Percentiles rank a stretch among this genome's conserved stretches.
Evolutionary conservation across 2,888 invertebrate genomes (phyloP).

Genomic region (Calliopum simillimum): DNA sequence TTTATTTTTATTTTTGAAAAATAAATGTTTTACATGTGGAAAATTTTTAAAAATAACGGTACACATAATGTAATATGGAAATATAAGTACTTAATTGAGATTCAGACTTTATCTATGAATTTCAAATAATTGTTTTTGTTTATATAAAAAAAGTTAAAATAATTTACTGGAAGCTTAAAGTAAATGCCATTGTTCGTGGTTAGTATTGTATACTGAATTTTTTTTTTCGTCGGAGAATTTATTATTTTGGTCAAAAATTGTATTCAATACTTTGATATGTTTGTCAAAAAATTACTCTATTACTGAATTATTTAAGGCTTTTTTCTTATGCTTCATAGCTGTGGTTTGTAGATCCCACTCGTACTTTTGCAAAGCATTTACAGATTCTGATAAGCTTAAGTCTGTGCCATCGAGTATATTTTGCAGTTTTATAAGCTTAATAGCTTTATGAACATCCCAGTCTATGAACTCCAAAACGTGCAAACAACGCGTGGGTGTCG

Average conservation of each 20-base stretch:
- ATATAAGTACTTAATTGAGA: conserved; percentile 50
- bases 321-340: conserved; percentile 56
- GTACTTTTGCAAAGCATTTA: conserved; percentile 61
- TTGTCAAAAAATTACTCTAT: neutral
- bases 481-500: conserved; percentile 81
- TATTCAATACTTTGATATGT: conserved; percentile 2
- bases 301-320: conserved; percentile 39
- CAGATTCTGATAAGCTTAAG: conserved; percentile 59
- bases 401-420: conserved; percentile 59
- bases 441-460: conserved; percentile 91
- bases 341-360: conserved; percentile 67
- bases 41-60: conserved; percentile 6
- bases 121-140: neutral
- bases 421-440: conserved; percentile 73
- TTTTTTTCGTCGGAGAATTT: neutral
- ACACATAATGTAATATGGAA: conserved; percentile 11
- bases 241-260: neutral
- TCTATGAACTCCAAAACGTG: conserved; percentile 83
- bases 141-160: neutral
- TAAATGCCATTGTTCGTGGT: neutral
- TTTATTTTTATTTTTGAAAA: neutral
- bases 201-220: neutral
- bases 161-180: conserved; percentile 1
- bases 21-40: conserved; percentile 15
- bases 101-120: conserved; percentile 43